Conservation (phyloP, 2,797 vertebrate species). For the Apogon hyalosoma region DNA sequence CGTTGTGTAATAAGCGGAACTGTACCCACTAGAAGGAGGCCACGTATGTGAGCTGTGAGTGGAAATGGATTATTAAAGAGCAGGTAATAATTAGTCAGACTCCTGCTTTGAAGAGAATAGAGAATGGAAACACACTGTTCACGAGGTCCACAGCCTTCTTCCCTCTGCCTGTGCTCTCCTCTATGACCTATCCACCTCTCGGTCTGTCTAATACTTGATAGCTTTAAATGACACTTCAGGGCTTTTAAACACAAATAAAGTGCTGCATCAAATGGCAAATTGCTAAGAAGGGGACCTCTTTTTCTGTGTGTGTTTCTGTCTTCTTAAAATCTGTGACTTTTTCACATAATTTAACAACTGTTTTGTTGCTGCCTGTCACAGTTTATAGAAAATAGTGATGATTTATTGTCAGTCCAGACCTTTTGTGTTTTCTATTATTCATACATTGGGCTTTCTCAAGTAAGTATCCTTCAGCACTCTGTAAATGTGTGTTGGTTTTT, state of each 20-base stretch:
- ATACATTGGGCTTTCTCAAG: not conserved
- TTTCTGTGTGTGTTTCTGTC: too few species aligned
- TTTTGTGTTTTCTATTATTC: conserved; percentile 9
- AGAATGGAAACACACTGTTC: conserved; percentile 18
- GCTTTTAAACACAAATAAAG: conserved; percentile 44
- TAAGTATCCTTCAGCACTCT: not conserved
- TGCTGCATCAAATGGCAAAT: conserved; percentile 5
- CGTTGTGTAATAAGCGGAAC: conserved; percentile 40
- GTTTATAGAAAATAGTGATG: not conserved
- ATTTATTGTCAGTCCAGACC: conserved; percentile 11
- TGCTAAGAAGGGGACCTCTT: conserved; percentile 1
- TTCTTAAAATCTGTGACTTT: conserved; percentile 15
- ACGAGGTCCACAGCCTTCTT: conserved; percentile 25
- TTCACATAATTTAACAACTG: conserved; percentile 7
- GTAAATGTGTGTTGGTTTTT: not conserved
- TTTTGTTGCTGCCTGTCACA: conserved; percentile 5
- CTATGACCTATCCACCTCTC: conserved; percentile 37
- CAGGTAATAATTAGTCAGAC: conserved; percentile 46
- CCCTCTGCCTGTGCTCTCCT: conserved; percentile 10
- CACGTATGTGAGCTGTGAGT: not conserved
- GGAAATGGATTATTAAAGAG: conserved; percentile 10
- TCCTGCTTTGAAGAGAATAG: conserved; percentile 22
- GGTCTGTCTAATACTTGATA: conserved; percentile 10
- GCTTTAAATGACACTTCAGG: conserved; percentile 32
- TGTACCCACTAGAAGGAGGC: not conserved